Evolutionary conservation across 2,797 vertebrate genomes (phyloP), one percentile per base, ranked within the genome.

Genomic region (Anniella stebbinsi): DNA sequence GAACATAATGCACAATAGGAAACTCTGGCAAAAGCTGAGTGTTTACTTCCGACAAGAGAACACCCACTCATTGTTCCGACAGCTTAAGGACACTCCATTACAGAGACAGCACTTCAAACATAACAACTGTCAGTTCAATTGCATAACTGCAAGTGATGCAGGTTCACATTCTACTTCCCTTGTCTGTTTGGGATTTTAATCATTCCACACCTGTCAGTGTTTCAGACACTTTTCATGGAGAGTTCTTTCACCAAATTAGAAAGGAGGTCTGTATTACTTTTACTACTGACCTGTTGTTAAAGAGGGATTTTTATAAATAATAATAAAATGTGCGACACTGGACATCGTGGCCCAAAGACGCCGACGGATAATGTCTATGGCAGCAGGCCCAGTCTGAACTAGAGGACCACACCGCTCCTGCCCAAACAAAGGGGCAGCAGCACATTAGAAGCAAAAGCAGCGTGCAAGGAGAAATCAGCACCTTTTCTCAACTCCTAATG

Each of bases 51-150:
- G 38, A 88, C n/a, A 66, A 88, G 76, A 75, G 28, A 86, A 66
- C 23, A 72, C 80, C 72, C 45, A 17, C 48, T 82, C 60, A 63
- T 89, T 78, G 38, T 76, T 78, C 72, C 36, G 63, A 89, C 80
- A 92, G 88, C 80, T 89, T 80, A 89, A 92, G 72, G 88, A 78
- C 84, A 92, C 78, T 87, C 63, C 57, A 57, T 89, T 87, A 75
- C 63, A 87, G 38, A 73, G 84, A 78, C 51, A 92, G 72, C 73
- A 76, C 78, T 89, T 87, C 87, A 91, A 86, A 89, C 72, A 81
- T 45, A 92, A 87, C 84, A 86, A 72, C 80, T 87, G 72, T 83
- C 84, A 87, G 80, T 77, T 92, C 88, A 86, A 60, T 60, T 45
- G 60, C 77, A 28, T 91, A 66, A 91, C 41, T 66, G n/a, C 60